Base-by-base conservation (phyloP, 2,113 vertebrate genomes). In the Esox niger region DNA sequence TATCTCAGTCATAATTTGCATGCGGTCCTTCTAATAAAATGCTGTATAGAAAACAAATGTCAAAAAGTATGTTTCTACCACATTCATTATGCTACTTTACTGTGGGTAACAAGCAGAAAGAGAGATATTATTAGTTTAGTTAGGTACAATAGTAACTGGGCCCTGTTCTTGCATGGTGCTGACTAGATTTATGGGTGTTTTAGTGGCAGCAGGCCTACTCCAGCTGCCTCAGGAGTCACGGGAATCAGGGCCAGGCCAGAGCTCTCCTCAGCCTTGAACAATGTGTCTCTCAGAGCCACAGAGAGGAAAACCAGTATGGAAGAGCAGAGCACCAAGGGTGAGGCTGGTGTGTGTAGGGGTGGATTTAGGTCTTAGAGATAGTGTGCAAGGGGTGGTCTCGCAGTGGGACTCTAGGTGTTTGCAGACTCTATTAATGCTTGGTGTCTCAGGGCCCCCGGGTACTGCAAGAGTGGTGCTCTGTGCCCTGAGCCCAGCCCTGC, bases 221-320 rank as follows among this genome's bases (percentile, higher is more conserved):
- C 83, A 85, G 83, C 83, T 85, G 83, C 75, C 68, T 29, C 52
- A 32, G 55, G 63, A 76, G 81, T 82, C 83, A 83, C 80, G 78
- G 83, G 78, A 85, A 85, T 82, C 78, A 81, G 66, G 8, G 66
- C 58, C 35, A 47, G 64, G 66, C 27, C 58, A 31, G 46, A 56
- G 69, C 56, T 38, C 23, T 30, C 64, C 64, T 67, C 73, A 57
- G 52, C 64, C 69, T 58, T 27, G 68, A 73, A 70, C 75, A 73
- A 73, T 82, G 78, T 68, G 68, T 65, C 71, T 77, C 63, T 62
- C 62, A 77, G 68, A 61, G 67, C 73, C 71, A 65, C 43, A 60
- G 55, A n/a, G 11, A 27, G 23, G 68, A 21, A 61, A 27, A 27
- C 31, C 31, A 10, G 8, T 5, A 30, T 31, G 46, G 43, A 30